Base-by-base conservation (phyloP, 2,113 vertebrate genomes). In the Apaloderma vittatum region DNA sequence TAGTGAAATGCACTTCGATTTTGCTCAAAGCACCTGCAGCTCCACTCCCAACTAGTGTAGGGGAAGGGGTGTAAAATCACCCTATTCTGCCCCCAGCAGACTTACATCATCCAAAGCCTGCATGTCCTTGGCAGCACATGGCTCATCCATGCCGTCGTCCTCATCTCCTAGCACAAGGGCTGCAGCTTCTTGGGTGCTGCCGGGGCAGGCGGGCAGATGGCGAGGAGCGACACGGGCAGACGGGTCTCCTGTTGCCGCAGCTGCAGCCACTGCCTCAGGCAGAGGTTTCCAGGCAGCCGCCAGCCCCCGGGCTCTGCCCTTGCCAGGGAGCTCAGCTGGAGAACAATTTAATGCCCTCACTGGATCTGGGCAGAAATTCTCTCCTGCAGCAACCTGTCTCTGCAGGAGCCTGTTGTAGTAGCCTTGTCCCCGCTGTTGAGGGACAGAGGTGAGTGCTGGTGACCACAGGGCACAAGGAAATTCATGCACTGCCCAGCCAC, bases 111-210 rank as follows among this genome's bases (percentile, higher is more conserved):
- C 49, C 55, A 16, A 67, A 71, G 49, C 32, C 49, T 29, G 14
- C 1, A 0, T 9, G 40, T 10, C n/a, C 24, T 34, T 1, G 0
- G 49, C 16, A 57, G 65, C 45, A 65, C 16, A 1, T 1, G 1
- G 40, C 29, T 83, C 34, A 23, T 12, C 59, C 21, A 29, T 18
- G 55, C 46, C 36, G 34, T n/a, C 6, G 3, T 40, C 52, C 63
- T 34, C 45, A 43, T 58, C n/a, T 71, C 29, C 15, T 16, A 68
- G 48, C 48, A 48, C 29, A 45, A 59, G 34, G 48, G 43, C 63
- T 63, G 11, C 23, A 20, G 46, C 36, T 90, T 62, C 32, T 29
- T 10, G 22, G 27, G 51, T 22, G 15, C 59, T 29, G 8, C 71
- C 14, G 11, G 30, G 40, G 45, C 55, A 34, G 17, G 71, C n/a